These are phyloP conservation scores for Scaptomyza graminum DNA, from an alignment of 1,140 invertebrate genomes.

Conservation along the genomic window DNA sequence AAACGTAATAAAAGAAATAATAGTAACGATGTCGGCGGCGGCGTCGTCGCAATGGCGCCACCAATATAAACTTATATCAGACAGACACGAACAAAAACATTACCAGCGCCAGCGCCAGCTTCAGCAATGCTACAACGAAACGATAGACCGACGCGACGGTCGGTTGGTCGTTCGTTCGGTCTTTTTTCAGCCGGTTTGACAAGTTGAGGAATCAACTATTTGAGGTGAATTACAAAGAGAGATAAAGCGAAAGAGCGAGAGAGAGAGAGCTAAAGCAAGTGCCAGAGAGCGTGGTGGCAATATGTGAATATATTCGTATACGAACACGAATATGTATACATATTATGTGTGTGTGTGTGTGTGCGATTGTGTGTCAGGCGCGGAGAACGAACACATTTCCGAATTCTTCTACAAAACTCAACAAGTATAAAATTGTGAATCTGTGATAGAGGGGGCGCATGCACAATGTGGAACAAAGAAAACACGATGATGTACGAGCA, in stretches of 20 bases:
- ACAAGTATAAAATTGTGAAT: constrained; percentile 46
- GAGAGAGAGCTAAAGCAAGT: constrained; percentile 43
- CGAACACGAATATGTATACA: neutral
- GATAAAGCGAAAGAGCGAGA: constrained; percentile 19
- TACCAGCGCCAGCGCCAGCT: constrained; percentile 52
- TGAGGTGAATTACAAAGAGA: constrained; percentile 68
- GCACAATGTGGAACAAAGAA: constrained; percentile 28
- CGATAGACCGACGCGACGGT: constrained; percentile 44
- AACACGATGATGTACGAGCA: constrained; percentile 15
- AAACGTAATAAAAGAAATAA: constrained; percentile 84
- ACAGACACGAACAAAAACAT: constrained; percentile 66
- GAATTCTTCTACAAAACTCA: constrained; percentile 56
- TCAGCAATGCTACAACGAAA: constrained; percentile 38
- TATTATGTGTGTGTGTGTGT: neutral
- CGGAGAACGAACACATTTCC: constrained; percentile 45
- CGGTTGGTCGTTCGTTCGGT: constrained; percentile 48
- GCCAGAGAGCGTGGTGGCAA: constrained; percentile 30
- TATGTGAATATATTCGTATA: constrained; percentile 7
- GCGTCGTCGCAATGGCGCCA: constrained; percentile 81
- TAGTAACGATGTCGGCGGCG: constrained; percentile 80
- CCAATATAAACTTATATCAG: constrained; percentile 80
- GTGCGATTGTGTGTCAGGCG: constrained; percentile 14
- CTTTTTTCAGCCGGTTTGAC: constrained; percentile 79
- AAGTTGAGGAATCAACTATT: constrained; percentile 82
- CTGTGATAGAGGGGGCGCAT: constrained; percentile 24